Conservation (phyloP, 2,888 invertebrate genomes). For the Polymixis flavicincta region DNA sequence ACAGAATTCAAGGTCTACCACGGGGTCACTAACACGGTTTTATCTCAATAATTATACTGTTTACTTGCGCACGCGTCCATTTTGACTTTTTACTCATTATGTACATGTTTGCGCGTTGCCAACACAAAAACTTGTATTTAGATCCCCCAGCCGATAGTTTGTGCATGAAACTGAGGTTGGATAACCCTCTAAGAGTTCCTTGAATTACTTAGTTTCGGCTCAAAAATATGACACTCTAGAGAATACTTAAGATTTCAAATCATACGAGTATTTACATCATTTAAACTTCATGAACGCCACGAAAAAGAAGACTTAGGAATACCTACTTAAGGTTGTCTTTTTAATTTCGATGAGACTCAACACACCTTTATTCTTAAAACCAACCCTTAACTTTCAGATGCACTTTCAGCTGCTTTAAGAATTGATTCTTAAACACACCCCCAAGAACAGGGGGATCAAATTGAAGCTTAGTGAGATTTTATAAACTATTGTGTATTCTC, state of each 20-base stretch:
- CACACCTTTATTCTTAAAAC: neutral
- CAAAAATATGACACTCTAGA: neutral
- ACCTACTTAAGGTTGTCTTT: neutral
- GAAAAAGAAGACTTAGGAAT: neutral
- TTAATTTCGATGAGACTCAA: neutral
- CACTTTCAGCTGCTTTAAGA: neutral
- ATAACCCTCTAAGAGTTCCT: constrained; percentile 33
- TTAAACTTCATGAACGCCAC: no score
- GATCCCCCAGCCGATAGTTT: constrained; percentile 56
- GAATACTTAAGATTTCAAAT: neutral
- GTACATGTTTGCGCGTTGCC: constrained; percentile 49
- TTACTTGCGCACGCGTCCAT: constrained; percentile 60
- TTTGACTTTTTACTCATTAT: constrained; percentile 66
- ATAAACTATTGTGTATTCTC: neutral
- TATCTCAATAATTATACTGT: no score
- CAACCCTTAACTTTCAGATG: neutral
- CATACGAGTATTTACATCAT: neutral
- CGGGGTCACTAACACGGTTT: no score
- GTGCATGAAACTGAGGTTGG: constrained; percentile 43
- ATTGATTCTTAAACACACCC: no score
- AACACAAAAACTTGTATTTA: constrained; percentile 59
- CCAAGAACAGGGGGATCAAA: neutral
- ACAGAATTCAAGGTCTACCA: constrained; percentile 54
- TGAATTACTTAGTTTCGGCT: neutral
- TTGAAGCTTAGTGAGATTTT: neutral